phyloP scores from a whole-genome alignment of 2,113 vertebrate genomes.

The Gasterosteus nipponicus region DNA sequence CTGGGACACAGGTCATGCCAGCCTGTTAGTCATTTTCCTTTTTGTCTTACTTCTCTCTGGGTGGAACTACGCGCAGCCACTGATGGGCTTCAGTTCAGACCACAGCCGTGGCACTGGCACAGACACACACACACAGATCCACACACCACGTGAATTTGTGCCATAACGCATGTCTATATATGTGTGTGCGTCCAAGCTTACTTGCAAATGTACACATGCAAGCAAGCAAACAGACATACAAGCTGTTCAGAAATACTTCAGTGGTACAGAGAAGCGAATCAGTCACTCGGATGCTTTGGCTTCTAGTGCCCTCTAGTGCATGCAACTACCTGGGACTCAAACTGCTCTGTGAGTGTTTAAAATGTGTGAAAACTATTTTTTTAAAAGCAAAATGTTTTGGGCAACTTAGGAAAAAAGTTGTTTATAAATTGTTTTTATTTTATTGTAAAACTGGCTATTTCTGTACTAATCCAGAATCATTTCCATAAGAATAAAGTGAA shows the following conservation, averaged over 20 bases:
- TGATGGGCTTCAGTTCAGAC: conserved; percentile 75
- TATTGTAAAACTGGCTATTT: not conserved
- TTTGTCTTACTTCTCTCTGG: conserved; percentile 46
- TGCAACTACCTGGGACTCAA: conserved; percentile 21
- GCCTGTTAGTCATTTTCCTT: conserved; percentile 47
- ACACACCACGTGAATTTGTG: conserved; percentile 33
- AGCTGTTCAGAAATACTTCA: conserved; percentile 60
- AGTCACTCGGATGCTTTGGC: conserved; percentile 65
- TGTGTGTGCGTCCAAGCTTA: conserved; percentile 44
- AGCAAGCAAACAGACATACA: conserved; percentile 51
- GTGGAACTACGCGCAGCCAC: conserved; percentile 61
- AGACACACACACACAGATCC: conserved; percentile 47
- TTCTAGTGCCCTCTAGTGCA: conserved; percentile 84
- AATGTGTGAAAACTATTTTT: not conserved
- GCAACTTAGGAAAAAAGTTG: not conserved
- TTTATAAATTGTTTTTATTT: not conserved
- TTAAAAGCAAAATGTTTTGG: not conserved
- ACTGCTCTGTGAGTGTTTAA: conserved; percentile 18
- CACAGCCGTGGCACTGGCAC: conserved; percentile 65
- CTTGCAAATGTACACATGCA: conserved; percentile 61
- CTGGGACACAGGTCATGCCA: conserved; percentile 65
- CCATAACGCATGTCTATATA: conserved; percentile 45
- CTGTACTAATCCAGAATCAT: not conserved
- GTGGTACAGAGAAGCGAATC: conserved; percentile 52
- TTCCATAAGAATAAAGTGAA: not conserved